Evolutionary conservation across 2,888 invertebrate genomes (phyloP).

Genomic region (Dasypogon diadema): DNA sequence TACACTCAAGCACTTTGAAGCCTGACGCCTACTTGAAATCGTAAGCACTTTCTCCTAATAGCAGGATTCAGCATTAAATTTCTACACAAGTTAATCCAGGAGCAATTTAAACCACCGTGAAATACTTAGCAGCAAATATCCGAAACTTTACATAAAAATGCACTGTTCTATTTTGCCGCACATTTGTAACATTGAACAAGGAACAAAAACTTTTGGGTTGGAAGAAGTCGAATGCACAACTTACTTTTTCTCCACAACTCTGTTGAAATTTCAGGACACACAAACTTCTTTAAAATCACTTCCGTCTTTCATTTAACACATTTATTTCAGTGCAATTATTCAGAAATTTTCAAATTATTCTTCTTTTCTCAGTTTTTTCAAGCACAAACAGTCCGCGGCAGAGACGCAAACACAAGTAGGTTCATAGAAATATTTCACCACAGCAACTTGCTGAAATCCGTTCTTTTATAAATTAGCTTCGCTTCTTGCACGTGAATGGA

Average conservation of each 20-base stretch:
- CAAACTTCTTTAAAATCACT: background rate
- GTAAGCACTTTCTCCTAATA: too few species aligned
- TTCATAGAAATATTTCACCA: slow-evolving; percentile 42
- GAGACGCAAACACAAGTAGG: slow-evolving; percentile 53
- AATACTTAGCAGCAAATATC: too few species aligned
- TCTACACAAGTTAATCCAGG: too few species aligned
- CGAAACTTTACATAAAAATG: too few species aligned
- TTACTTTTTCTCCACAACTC: background rate
- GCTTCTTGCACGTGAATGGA: background rate
- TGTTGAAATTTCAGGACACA: background rate
- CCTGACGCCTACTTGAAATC: too few species aligned
- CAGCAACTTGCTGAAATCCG: slow-evolving; percentile 39
- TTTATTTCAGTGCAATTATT: background rate
- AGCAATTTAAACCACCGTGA: too few species aligned
- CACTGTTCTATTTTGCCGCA: too few species aligned
- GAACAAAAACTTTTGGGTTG: too few species aligned
- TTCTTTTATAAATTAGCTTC: slow-evolving; percentile 45
- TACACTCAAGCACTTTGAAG: too few species aligned
- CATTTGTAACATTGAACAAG: too few species aligned
- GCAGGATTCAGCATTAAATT: too few species aligned
- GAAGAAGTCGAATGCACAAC: too few species aligned
- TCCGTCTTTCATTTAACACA: background rate
- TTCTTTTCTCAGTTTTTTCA: slow-evolving; percentile 2
- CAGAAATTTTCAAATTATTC: slow-evolving; percentile 7
- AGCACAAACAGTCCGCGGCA: slow-evolving; percentile 46